phyloP scores from a whole-genome alignment of 2,797 vertebrate species.

The Tachyglossus aculeatus region DNA sequence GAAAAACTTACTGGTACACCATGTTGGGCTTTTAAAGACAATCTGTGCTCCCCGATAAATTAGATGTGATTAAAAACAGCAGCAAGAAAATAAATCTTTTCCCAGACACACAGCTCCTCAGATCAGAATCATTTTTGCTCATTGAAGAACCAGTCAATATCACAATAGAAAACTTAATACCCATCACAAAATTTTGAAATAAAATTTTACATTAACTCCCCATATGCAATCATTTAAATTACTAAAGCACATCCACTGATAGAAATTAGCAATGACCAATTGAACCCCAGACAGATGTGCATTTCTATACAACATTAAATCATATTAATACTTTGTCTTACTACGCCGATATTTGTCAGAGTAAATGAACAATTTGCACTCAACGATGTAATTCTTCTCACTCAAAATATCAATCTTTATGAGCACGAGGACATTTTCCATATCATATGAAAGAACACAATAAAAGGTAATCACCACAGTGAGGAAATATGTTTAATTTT shows the following conservation, averaged over 20 bases:
- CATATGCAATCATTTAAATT: constrained; percentile 27
- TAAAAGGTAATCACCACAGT: neutral
- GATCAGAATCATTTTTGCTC: too few relatives aligned
- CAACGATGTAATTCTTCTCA: too few relatives aligned
- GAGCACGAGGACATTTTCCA: too few relatives aligned
- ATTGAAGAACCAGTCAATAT: constrained; percentile 25
- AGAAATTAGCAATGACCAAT: constrained; percentile 44
- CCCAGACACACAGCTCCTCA: constrained; percentile 19
- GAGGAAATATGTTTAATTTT: constrained; percentile 4
- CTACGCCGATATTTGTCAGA: too few relatives aligned
- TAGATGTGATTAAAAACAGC: constrained; percentile 23
- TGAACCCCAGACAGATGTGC: constrained; percentile 24
- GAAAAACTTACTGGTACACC: neutral
- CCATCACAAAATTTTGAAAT: constrained; percentile 39
- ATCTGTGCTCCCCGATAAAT: constrained; percentile 9
- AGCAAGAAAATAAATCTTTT: constrained; percentile 9
- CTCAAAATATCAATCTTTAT: too few relatives aligned
- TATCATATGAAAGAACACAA: constrained; percentile 40
- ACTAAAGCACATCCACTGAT: constrained; percentile 7
- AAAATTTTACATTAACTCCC: constrained; percentile 18
- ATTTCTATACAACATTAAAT: too few relatives aligned
- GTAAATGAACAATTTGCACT: too few relatives aligned
- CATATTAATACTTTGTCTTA: too few relatives aligned
- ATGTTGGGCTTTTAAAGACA: neutral
- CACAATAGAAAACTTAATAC: constrained; percentile 15